phyloP scores from a whole-genome alignment of 1,140 invertebrate genomes.

The Musca domestica region DNA sequence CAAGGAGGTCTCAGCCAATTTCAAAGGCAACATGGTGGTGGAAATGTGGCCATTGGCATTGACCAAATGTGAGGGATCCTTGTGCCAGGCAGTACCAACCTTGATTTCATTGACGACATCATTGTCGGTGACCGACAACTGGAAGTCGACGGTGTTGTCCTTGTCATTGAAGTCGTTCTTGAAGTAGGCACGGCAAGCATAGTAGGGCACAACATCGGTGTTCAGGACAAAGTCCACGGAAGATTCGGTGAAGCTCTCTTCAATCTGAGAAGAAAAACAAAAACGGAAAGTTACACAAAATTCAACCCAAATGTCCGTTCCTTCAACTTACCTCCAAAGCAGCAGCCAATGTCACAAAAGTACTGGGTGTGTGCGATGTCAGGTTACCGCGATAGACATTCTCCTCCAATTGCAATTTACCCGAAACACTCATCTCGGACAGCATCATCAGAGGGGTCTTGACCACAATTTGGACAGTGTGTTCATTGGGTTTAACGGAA shows the following conservation, averaged over 20 bases:
- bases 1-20: slow-evolving; percentile 36
- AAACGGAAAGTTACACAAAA: background rate
- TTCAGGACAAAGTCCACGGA: slow-evolving; percentile 59
- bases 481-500: slow-evolving; percentile 54
- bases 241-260: slow-evolving; percentile 63
- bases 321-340: slow-evolving; percentile 55
- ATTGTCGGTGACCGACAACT: slow-evolving; percentile 56
- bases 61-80: slow-evolving; percentile 29
- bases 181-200: slow-evolving; percentile 61
- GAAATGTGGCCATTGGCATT: slow-evolving; percentile 39
- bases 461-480: slow-evolving; percentile 56
- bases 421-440: slow-evolving; percentile 54
- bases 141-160: slow-evolving; percentile 61
- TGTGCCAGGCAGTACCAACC: slow-evolving; percentile 42
- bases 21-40: slow-evolving; percentile 45
- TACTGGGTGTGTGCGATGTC: slow-evolving; percentile 53
- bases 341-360: slow-evolving; percentile 53
- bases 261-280: slow-evolving; percentile 49
- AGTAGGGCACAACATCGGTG: slow-evolving; percentile 62
- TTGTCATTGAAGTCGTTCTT: slow-evolving; percentile 67
- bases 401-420: slow-evolving; percentile 57
- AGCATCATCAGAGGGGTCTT: slow-evolving; percentile 60
- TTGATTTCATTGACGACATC: slow-evolving; percentile 38
- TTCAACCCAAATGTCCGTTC: background rate
- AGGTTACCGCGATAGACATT: slow-evolving; percentile 57